Conservation (phyloP, 2,888 invertebrate genomes). For the Cerceris rybyensis region DNA sequence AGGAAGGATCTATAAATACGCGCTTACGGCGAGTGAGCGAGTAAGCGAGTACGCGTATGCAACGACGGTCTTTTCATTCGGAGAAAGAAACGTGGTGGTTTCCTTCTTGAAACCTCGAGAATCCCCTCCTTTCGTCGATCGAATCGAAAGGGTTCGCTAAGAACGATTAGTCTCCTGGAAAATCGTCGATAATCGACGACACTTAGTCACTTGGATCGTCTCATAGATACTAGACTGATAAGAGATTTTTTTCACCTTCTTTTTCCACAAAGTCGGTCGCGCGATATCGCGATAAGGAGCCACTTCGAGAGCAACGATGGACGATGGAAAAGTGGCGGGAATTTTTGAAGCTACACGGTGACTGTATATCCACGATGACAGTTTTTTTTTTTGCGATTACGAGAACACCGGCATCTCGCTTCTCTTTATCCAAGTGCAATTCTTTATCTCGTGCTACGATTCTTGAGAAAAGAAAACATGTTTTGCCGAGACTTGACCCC, state of each 20-base stretch:
- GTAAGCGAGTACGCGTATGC: slow-evolving; percentile 29
- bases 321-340: too few species aligned
- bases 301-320: too few species aligned
- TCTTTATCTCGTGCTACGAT: slow-evolving; percentile 40
- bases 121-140: slow-evolving; percentile 20
- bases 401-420: slow-evolving; percentile 1
- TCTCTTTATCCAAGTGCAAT: slow-evolving; percentile 19
- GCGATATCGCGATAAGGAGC: too few species aligned
- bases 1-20: slow-evolving; percentile 57
- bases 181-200: too few species aligned
- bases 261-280: too few species aligned
- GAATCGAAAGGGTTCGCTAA: slow-evolving; percentile 28
- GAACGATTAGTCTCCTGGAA: background rate
- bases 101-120: background rate
- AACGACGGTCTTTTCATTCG: slow-evolving; percentile 39
- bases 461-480: slow-evolving; percentile 47
- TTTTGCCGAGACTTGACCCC: slow-evolving; percentile 53
- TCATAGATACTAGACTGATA: too few species aligned
- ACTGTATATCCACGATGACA: background rate
- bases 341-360: too few species aligned
- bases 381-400: background rate
- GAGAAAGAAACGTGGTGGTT: slow-evolving; percentile 43
- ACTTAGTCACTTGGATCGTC: too few species aligned
- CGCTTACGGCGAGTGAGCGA: slow-evolving; percentile 47
- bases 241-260: too few species aligned